Conservation (phyloP, 2,888 invertebrate genomes). For the Endomychus coccineus region DNA sequence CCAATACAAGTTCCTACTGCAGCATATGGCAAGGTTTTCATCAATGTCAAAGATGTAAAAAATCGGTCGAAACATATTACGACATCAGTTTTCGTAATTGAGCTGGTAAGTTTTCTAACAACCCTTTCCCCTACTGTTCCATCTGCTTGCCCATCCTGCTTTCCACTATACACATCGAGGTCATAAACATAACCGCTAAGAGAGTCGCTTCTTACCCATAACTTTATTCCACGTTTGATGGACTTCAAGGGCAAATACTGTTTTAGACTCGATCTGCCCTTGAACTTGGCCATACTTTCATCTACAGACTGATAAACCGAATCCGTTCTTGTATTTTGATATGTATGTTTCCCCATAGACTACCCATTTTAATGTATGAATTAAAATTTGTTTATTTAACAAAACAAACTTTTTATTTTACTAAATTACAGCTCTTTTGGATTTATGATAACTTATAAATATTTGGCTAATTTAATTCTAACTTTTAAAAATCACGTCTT, state of each 20-base stretch:
- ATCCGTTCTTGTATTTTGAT: constrained; percentile 11
- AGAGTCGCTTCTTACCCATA: constrained; percentile 17
- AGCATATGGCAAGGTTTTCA: constrained; percentile 1
- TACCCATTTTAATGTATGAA: too few relatives aligned
- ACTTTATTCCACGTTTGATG: constrained; percentile 15
- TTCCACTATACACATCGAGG: constrained; percentile 23
- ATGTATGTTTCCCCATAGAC: constrained; percentile 15
- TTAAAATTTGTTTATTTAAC: too few relatives aligned
- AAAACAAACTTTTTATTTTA: too few relatives aligned
- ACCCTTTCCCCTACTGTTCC: constrained; percentile 24
- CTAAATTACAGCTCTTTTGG: too few relatives aligned
- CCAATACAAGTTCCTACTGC: constrained; percentile 4
- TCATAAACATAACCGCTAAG: constrained; percentile 22
- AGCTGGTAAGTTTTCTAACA: constrained; percentile 17
- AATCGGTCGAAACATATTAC: constrained; percentile 10
- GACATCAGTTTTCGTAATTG: not conserved
- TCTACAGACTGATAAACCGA: constrained; percentile 10
- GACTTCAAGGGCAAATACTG: constrained; percentile 18
- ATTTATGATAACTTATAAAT: too few relatives aligned
- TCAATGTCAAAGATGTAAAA: constrained; percentile 6
- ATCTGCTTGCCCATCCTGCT: constrained; percentile 19
- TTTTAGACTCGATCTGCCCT: constrained; percentile 19
- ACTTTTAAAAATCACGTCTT: too few relatives aligned
- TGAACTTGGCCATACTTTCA: constrained; percentile 10
- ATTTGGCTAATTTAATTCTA: too few relatives aligned